Percentiles rank a stretch among this genome's conserved stretches.
These are phyloP conservation scores for Dexiosoma caninum DNA, from an alignment of 2,888 invertebrate species.

Conservation along the genomic window DNA sequence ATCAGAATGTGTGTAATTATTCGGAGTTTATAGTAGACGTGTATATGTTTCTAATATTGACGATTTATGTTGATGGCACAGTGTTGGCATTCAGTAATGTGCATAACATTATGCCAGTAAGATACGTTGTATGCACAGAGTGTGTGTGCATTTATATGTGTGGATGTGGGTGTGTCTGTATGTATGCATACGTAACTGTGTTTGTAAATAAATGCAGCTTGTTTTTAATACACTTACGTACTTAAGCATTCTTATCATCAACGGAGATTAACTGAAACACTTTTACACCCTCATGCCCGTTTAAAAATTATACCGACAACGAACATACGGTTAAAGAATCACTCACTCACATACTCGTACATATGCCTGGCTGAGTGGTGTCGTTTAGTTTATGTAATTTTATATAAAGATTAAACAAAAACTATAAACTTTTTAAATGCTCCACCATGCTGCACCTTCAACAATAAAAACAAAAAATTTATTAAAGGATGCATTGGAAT, in stretches of 20 bases:
- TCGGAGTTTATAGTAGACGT: not conserved
- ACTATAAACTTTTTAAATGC: not conserved
- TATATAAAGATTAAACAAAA: slow-evolving; percentile 22
- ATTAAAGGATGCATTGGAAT: slow-evolving; percentile 29
- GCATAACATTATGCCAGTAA: slow-evolving; percentile 33
- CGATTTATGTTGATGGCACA: slow-evolving; percentile 45
- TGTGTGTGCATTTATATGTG: too few species aligned
- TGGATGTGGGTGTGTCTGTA: slow-evolving; percentile 43
- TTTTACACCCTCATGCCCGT: slow-evolving; percentile 54
- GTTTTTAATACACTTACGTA: slow-evolving; percentile 61
- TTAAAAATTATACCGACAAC: slow-evolving; percentile 2
- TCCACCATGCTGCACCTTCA: slow-evolving; percentile 42
- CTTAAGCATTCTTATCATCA: slow-evolving; percentile 62
- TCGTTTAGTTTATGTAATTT: slow-evolving; percentile 25
- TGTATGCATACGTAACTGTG: not conserved
- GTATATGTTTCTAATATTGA: slow-evolving; percentile 50
- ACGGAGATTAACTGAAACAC: slow-evolving; percentile 57
- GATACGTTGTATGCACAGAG: not conserved
- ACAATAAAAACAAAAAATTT: slow-evolving; percentile 31
- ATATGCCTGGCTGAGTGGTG: slow-evolving; percentile 3
- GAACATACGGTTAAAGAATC: not conserved
- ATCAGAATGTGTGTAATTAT: slow-evolving; percentile 27
- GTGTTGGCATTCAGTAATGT: slow-evolving; percentile 20
- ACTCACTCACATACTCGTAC: not conserved
- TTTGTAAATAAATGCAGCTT: slow-evolving; percentile 50